Percentiles rank a stretch among this genome's conserved stretches.
Evolutionary conservation across 2,113 vertebrate species (phyloP).

Genomic region (Cathartes aura): DNA sequence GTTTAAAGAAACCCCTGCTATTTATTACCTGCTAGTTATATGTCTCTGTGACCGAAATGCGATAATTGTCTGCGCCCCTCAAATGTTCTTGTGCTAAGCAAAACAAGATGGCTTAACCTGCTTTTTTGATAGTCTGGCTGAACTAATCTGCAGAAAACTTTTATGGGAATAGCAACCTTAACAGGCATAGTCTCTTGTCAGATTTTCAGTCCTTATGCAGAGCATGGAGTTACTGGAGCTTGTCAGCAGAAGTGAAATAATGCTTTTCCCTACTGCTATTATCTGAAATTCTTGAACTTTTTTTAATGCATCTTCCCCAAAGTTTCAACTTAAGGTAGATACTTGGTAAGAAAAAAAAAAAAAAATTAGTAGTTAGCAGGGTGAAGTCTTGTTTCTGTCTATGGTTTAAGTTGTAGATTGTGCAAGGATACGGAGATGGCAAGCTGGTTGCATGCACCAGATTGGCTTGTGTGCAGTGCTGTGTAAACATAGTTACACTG

Average conservation of each 20-base stretch:
- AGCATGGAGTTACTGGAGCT: background rate
- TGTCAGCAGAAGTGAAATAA: background rate
- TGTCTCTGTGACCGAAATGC: background rate
- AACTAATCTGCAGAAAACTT: background rate
- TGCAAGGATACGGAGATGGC: background rate
- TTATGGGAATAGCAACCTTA: background rate
- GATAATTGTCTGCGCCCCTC: background rate
- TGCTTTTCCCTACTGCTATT: background rate
- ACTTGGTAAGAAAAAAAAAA: background rate
- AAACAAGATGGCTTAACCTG: background rate
- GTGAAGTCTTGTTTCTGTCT: background rate
- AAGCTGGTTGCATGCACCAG: background rate
- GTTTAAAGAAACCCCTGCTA: background rate
- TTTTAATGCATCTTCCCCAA: background rate
- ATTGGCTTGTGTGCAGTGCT: background rate
- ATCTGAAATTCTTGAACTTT: background rate
- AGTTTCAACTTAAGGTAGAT: background rate
- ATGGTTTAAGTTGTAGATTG: background rate
- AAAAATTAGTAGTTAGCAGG: background rate
- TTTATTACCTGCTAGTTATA: background rate
- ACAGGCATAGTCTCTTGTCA: background rate
- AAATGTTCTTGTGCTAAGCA: background rate
- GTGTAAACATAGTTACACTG: background rate
- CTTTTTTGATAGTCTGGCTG: background rate
- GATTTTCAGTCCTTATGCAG: background rate